These are phyloP conservation scores for Dexiosoma caninum DNA, from an alignment of 2,888 invertebrate genomes.

Conservation along the genomic window DNA sequence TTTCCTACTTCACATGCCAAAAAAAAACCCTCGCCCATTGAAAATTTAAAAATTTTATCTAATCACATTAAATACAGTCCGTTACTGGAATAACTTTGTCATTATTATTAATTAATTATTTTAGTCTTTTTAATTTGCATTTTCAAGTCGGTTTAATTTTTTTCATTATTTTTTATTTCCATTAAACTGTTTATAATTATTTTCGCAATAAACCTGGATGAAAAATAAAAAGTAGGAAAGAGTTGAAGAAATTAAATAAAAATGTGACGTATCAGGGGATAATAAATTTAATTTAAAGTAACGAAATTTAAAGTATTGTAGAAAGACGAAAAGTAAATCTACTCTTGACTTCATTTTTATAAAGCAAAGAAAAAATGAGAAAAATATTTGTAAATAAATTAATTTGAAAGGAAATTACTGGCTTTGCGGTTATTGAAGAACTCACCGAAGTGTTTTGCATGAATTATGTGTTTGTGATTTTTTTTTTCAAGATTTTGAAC, in stretches of 20 bases:
- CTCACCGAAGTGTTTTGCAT: constrained; percentile 51
- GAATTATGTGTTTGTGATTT: constrained; percentile 58
- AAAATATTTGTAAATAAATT: constrained; percentile 72
- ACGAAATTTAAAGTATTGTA: constrained; percentile 11
- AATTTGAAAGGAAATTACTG: constrained; percentile 74
- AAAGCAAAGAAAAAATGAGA: constrained; percentile 58
- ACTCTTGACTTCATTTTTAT: no score
- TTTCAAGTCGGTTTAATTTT: no score
- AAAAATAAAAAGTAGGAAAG: constrained; percentile 19
- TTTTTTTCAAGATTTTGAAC: constrained; percentile 11
- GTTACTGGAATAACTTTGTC: no score
- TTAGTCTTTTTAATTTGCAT: no score
- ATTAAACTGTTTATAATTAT: constrained; percentile 27
- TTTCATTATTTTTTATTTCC: neutral
- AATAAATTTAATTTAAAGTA: constrained; percentile 31
- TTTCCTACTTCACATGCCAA: no score
- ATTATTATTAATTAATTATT: no score
- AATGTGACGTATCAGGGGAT: constrained; percentile 47
- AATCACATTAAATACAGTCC: no score
- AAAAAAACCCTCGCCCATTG: no score
- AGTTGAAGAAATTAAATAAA: constrained; percentile 13
- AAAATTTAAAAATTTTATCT: no score
- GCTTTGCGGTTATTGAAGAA: constrained; percentile 65
- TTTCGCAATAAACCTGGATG: neutral
- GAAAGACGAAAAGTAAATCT: constrained; percentile 10